These are phyloP conservation scores for Limosa lapponica DNA, from an alignment of 2,797 vertebrate genomes.

Conservation along the genomic window DNA sequence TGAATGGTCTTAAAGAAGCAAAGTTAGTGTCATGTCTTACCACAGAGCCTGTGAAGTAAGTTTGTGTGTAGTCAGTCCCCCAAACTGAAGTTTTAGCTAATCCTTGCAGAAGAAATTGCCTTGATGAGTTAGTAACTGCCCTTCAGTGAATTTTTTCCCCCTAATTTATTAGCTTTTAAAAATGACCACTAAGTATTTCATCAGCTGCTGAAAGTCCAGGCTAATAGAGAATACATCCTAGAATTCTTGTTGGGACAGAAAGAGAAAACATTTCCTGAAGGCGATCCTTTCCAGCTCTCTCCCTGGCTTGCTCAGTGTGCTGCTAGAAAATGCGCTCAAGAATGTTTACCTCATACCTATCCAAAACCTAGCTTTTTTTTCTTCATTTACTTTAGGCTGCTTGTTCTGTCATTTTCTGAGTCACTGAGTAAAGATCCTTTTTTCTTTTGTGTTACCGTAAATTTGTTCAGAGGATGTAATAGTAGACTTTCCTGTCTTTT, in stretches of 20 bases:
- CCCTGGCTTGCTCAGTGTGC: neutral
- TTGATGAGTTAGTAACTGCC: neutral
- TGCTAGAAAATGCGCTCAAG: neutral
- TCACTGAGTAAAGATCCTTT: neutral
- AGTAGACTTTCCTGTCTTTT: neutral
- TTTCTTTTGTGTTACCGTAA: neutral
- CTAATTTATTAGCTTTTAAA: conserved; percentile 23
- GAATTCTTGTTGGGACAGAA: neutral
- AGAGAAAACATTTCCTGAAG: conserved; percentile 40
- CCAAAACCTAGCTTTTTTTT: neutral
- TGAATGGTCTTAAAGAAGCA: neutral
- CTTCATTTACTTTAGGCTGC: neutral
- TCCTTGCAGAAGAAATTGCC: neutral
- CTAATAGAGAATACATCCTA: conserved; percentile 4
- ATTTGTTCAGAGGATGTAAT: neutral
- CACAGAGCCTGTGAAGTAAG: neutral
- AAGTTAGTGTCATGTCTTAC: neutral
- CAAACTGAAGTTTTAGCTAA: neutral
- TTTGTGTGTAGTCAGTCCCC: neutral
- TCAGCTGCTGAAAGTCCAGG: conserved; percentile 23
- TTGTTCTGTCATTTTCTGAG: neutral
- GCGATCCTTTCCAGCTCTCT: neutral
- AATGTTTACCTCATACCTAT: conserved; percentile 4
- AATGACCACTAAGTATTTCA: conserved; percentile 30
- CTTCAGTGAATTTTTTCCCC: neutral